Conservation (phyloP, 2,113 vertebrate genomes). For the Myiagra hebetior region DNA sequence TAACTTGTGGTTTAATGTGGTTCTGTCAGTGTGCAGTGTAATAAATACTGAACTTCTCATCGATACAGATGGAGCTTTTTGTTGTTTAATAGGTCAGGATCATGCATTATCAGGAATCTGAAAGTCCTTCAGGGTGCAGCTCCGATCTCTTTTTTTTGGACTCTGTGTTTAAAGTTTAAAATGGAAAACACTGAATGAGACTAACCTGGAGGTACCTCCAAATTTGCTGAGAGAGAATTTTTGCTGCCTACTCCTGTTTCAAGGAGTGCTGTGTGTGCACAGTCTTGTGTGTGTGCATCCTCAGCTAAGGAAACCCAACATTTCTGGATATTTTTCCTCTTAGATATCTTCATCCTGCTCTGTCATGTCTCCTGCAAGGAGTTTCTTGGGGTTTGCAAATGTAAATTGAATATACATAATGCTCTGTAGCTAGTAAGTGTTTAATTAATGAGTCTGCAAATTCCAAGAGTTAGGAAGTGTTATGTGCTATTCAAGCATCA, state of each 20-base stretch:
- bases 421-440: neutral
- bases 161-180: neutral
- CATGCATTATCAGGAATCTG: conserved; percentile 5
- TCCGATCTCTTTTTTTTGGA: neutral
- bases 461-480: neutral
- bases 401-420: neutral
- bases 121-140: neutral
- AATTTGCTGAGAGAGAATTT: neutral
- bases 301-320: neutral
- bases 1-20: conserved; percentile 37
- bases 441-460: neutral
- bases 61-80: neutral
- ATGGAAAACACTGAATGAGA: neutral
- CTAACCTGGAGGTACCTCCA: neutral
- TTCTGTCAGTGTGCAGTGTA: neutral
- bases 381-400: neutral
- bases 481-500: neutral
- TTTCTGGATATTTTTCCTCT: neutral
- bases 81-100: neutral
- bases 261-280: neutral
- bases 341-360: neutral
- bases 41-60: conserved; percentile 21
- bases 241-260: neutral
- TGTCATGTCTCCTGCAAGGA: neutral
- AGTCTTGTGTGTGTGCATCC: neutral